Evolutionary conservation across 2,113 vertebrate genomes (phyloP), one percentile per base, ranked within the genome.

Genomic region (Physeter macrocephalus): DNA sequence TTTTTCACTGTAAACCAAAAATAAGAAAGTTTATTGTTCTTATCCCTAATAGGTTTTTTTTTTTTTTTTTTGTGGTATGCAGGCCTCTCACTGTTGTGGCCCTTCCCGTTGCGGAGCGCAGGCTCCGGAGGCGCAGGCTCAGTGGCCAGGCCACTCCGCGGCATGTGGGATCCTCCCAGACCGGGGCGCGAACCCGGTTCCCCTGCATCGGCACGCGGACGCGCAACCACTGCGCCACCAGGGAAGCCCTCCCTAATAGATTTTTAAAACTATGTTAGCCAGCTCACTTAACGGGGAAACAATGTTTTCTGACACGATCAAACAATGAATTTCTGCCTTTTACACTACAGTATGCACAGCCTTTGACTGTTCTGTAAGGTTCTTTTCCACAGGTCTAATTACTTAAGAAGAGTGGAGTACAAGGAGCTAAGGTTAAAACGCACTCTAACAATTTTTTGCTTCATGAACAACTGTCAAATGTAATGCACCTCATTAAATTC

Each of bases 381-480:
- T 96, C 59, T 90, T 29, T 95, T 84, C 71, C 91, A 90, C 34
- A 86, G 85, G 43, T 92, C 62, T 98, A 98, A 98, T 98, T 97
- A 98, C 96, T 96, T 96, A 75, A 91, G 84, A 75, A 93, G 20
- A 78, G 66, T 21, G 66, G 71, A 94, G 54, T 80, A 72, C 31
- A 87, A 90, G 86, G 54, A 97, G 64, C 85, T 93, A 98, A 98
- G 54, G 95, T 97, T 91, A 98, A 95, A 91, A 94, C 84, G 90
- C 87, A 98, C 64, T 34, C 66, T 52, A 94, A 90, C 49, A 93
- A 77, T 97, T 97, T 94, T 96, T 41, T 96, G 67, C 20, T 85
- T 67, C 94, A 80, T 95, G 36, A 83, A 96, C 95, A 98, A 98
- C 8, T 67, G 80, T 98, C 96, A 96, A 81, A 98, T 98, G 62